Evolutionary conservation across 2,113 vertebrate species (phyloP).

Genomic region (Pandion haliaetus): DNA sequence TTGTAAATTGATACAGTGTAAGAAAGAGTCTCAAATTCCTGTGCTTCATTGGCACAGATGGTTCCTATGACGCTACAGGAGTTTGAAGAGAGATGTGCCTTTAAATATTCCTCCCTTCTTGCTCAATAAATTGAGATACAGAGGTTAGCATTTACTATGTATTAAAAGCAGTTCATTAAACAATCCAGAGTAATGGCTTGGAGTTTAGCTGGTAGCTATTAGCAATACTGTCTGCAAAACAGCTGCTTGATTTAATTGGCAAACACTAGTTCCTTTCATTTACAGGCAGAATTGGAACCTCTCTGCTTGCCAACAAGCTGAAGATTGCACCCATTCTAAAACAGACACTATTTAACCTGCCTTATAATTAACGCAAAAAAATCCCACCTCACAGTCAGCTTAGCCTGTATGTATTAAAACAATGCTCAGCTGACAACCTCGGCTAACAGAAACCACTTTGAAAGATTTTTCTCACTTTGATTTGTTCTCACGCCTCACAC

Average conservation of each 20-base stretch:
- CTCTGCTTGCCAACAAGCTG: conserved; percentile 58
- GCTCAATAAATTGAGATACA: conserved; percentile 23
- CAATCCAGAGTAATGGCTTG: conserved; percentile 61
- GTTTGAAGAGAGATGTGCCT: conserved; percentile 12
- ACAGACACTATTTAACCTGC: conserved; percentile 14
- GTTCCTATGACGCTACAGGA: neutral
- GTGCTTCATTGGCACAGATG: neutral
- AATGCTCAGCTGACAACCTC: neutral
- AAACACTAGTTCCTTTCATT: conserved; percentile 70
- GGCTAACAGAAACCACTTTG: neutral
- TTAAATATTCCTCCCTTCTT: neutral
- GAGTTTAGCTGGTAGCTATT: conserved; percentile 71
- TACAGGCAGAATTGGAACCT: conserved; percentile 59
- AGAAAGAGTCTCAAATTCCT: neutral
- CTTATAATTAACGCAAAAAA: conserved; percentile 40
- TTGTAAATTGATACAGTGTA: neutral
- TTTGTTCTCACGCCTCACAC: neutral
- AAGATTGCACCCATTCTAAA: conserved; percentile 44
- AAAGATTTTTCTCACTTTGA: neutral
- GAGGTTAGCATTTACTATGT: conserved; percentile 42
- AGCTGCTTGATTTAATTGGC: conserved; percentile 74
- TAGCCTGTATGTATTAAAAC: neutral
- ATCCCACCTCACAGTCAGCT: neutral
- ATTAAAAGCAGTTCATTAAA: conserved; percentile 73
- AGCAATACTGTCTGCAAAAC: conserved; percentile 67